Evolutionary conservation across 1,140 invertebrate species (phyloP).

Genomic region (Bombus ignitus): DNA sequence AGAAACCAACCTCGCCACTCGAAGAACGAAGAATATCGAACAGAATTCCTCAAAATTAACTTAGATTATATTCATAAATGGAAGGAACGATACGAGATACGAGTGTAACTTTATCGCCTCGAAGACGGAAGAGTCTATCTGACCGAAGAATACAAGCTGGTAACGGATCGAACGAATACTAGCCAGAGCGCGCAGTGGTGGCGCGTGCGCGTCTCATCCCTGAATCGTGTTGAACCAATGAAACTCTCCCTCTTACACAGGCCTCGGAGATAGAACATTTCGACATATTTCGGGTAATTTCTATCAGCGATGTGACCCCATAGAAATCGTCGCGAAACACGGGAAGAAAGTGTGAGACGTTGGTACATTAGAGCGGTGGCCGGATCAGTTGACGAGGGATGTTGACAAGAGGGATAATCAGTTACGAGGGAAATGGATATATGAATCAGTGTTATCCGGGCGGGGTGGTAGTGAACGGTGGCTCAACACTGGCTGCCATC

Average conservation of each 20-base stretch:
- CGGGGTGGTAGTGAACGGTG: constrained; percentile 67
- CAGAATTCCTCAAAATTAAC: neutral
- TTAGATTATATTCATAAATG: neutral
- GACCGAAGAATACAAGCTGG: constrained; percentile 47
- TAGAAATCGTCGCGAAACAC: neutral
- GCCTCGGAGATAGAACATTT: constrained; percentile 37
- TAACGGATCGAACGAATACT: constrained; percentile 63
- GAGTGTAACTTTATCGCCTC: constrained; percentile 31
- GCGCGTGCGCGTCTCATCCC: constrained; percentile 56
- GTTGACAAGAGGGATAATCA: neutral
- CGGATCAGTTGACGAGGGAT: neutral
- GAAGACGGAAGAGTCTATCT: constrained; percentile 59
- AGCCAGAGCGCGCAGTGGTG: constrained; percentile 48
- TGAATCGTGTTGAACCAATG: constrained; percentile 54
- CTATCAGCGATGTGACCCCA: constrained; percentile 4
- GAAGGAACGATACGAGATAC: neutral
- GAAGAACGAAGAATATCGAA: neutral
- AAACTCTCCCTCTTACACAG: constrained; percentile 32
- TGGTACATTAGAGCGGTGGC: neutral
- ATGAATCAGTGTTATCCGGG: constrained; percentile 67
- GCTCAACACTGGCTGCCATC: constrained; percentile 69
- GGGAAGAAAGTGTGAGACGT: neutral
- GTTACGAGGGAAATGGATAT: constrained; percentile 7
- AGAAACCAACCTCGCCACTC: neutral
- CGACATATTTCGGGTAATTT: constrained; percentile 47